Evolutionary conservation across 1,140 invertebrate species (phyloP).

Genomic region (Heliconius congener): DNA sequence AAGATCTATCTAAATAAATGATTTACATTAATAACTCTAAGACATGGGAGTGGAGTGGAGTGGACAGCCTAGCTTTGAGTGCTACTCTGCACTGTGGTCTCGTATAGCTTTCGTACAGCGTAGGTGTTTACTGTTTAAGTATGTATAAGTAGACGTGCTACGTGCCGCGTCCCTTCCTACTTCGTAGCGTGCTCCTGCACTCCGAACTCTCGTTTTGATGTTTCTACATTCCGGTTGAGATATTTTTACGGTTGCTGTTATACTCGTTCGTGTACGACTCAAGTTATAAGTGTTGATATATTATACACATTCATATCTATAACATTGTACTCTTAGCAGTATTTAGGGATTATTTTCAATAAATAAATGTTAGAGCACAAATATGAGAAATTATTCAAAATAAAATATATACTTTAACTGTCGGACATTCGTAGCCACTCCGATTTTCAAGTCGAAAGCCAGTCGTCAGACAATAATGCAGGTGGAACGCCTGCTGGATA

Average conservation of each 20-base stretch:
- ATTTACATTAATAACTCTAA: neutral
- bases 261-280: neutral
- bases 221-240: conserved; percentile 24
- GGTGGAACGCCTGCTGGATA: neutral
- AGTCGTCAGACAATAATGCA: neutral
- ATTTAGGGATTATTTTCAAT: conserved; percentile 17
- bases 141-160: no score
- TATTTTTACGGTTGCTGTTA: conserved; percentile 21
- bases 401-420: conserved; percentile 13
- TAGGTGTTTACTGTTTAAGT: neutral
- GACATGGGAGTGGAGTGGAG: neutral
- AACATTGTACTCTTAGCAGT: conserved; percentile 1
- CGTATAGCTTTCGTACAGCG: neutral
- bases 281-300: neutral
- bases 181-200: neutral
- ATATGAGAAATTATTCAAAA: conserved; percentile 17
- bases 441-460: conserved; percentile 3
- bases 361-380: conserved; percentile 24
- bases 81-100: neutral
- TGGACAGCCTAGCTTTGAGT: neutral
- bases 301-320: conserved; percentile 6
- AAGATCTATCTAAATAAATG: neutral
- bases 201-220: conserved; percentile 15
- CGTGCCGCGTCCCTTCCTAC: neutral
- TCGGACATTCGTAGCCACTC: neutral